Evolutionary conservation across 1,140 invertebrate species (phyloP).

Genomic region (Drosophila asahinai): DNA sequence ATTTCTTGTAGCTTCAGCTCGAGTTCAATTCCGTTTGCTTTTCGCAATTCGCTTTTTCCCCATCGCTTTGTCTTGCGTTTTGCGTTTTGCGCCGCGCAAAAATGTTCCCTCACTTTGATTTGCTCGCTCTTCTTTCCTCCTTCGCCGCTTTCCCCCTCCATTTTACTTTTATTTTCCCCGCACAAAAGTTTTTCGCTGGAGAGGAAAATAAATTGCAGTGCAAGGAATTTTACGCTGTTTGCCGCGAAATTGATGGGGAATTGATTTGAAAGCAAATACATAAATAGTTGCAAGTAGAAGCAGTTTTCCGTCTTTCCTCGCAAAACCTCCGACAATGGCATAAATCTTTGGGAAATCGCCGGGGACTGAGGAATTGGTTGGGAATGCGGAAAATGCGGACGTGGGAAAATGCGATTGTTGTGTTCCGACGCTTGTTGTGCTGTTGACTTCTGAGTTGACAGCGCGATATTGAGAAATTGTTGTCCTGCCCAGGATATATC

Average conservation of each 20-base stretch:
- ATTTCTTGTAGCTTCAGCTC: constrained; percentile 67
- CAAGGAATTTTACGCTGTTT: constrained; percentile 75
- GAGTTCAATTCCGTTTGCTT: constrained; percentile 70
- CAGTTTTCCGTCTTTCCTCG: constrained; percentile 1
- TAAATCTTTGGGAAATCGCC: constrained; percentile 50
- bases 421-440: constrained; percentile 40
- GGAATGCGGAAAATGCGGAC: constrained; percentile 39
- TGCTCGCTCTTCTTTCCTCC: neutral
- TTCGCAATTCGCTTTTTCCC: constrained; percentile 33
- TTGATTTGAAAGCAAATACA: constrained; percentile 83
- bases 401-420: constrained; percentile 54
- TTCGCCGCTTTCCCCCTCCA: neutral
- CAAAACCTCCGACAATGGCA: constrained; percentile 37
- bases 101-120: constrained; percentile 48
- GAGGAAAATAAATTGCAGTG: constrained; percentile 79
- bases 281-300: constrained; percentile 68
- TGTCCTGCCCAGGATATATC: constrained; percentile 42
- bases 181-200: constrained; percentile 47
- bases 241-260: constrained; percentile 80
- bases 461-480: constrained; percentile 41
- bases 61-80: constrained; percentile 43
- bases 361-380: constrained; percentile 52
- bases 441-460: constrained; percentile 46
- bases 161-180: constrained; percentile 1
- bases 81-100: constrained; percentile 41